Evolutionary conservation across 2,888 invertebrate genomes (phyloP).

Genomic region (Oxycera nigricornis): DNA sequence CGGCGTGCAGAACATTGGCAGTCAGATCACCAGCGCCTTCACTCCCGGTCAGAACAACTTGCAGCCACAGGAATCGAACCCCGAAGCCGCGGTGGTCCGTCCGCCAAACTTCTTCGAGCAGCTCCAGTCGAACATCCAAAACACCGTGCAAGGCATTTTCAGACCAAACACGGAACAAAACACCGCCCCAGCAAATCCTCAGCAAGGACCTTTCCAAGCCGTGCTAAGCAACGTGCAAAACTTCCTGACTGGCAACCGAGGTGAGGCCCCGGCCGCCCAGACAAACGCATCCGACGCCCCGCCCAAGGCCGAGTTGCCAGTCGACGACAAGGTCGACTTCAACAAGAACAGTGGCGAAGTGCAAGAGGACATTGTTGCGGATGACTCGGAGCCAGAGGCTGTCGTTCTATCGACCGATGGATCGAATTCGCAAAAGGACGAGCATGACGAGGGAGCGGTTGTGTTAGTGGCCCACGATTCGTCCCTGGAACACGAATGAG

Average conservation of each 20-base stretch:
- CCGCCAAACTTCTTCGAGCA: conserved; percentile 42
- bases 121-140: conserved; percentile 42
- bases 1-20: conserved; percentile 44
- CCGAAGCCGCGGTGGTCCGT: conserved; percentile 23
- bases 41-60: conserved; percentile 10
- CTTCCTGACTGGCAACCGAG: conserved; percentile 41
- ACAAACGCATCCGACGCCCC: background rate
- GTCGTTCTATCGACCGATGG: background rate
- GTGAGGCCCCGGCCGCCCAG: background rate
- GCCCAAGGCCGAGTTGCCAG: background rate
- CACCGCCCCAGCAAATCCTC: background rate
- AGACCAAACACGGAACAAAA: conserved; percentile 26
- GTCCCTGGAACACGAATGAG: conserved; percentile 25
- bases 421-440: background rate
- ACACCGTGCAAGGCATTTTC: conserved; percentile 41
- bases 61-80: conserved; percentile 1
- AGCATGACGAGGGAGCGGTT: background rate
- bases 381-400: background rate
- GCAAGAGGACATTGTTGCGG: conserved; percentile 2
- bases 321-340: conserved; percentile 41
- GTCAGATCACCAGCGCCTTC: conserved; percentile 41
- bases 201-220: conserved; percentile 42
- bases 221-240: conserved; percentile 43
- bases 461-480: conserved; percentile 17
- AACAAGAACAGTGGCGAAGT: conserved; percentile 40